phyloP scores from a whole-genome alignment of 2,113 vertebrate species.

The Enhydra lutris region DNA sequence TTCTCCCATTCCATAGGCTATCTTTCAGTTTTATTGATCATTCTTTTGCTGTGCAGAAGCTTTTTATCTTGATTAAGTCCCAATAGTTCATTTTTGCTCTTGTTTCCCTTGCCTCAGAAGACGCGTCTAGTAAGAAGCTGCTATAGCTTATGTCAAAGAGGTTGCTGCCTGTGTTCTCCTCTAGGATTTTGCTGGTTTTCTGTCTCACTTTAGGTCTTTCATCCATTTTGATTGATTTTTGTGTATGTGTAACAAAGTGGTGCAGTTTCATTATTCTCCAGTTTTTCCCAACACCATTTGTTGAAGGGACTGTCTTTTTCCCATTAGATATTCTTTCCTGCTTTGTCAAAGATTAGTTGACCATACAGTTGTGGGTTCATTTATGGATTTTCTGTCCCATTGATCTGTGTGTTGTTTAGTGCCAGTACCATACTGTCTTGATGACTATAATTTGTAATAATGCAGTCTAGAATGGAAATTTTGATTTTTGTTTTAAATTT shows the following conservation, averaged over 20 bases:
- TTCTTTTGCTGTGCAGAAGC: background rate
- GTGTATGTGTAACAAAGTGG: background rate
- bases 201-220: background rate
- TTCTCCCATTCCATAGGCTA: background rate
- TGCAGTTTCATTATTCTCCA: background rate
- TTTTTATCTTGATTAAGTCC: background rate
- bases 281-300: background rate
- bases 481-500: background rate
- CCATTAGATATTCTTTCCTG: background rate
- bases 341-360: background rate
- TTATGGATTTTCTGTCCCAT: background rate
- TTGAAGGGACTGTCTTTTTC: background rate
- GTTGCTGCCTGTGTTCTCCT: background rate
- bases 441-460: background rate
- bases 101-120: background rate
- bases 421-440: background rate
- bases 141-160: background rate
- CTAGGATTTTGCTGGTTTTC: background rate
- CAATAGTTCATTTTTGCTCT: background rate
- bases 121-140: background rate
- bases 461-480: background rate
- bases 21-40: background rate
- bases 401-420: background rate
- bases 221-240: background rate
- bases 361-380: background rate